Base-by-base conservation (phyloP, 2,797 vertebrate species). In the Cacajao melanocephalus region DNA sequence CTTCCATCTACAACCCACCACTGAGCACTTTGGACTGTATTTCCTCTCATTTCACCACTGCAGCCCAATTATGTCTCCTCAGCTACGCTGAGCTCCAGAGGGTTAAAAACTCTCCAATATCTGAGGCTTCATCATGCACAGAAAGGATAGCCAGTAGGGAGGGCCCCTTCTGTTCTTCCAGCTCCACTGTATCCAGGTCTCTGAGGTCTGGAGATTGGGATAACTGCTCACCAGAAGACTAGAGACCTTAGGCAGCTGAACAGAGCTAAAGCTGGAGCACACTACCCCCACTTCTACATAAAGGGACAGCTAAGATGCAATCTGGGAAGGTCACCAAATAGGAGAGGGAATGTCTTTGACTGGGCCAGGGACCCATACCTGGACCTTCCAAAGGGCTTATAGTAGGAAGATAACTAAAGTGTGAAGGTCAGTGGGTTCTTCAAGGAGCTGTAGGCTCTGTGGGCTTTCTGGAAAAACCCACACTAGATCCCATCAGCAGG, bases 1-100 rank as follows among this genome's bases (percentile, higher is more conserved):
- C 84, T 11, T n/a, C 96, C 97, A 97, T 91, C 96, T 97, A 97
- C 88, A 92, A 5, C 82, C 64, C 44, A 22, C 96, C 98, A 88
- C 41, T 88, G 88, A 90, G 85, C 94, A 97, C 97, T 67, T 10
- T 30, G 13, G 73, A 26, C 91, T n/a, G 5, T 5, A 75, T 93
- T 96, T 93, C 93, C 88, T 94, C 87, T 94, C 84, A 48, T 84
- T 85, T 85, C 81, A 58, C 81, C 84, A 73, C 76, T 1, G 5
- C 1, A 10, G 75, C 36, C 88, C 52, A 36, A 33, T n/a, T 75
- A 87, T 70, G 86, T 95, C 89, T 94, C 78, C 81, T 52, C 39
- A 41, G 67, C 58, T n/a, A 80, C 46, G 41, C 55, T 11, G 57
- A 61, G 84, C 58, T 75, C 58, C 72, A 1, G 2, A 52, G 73